A percentile compares a stretch with the other conserved stretches of the same genome.
Evolutionary conservation across 92 coral and sea anemone species (phyloP).

Genomic region (Zoanthus gigantus): DNA sequence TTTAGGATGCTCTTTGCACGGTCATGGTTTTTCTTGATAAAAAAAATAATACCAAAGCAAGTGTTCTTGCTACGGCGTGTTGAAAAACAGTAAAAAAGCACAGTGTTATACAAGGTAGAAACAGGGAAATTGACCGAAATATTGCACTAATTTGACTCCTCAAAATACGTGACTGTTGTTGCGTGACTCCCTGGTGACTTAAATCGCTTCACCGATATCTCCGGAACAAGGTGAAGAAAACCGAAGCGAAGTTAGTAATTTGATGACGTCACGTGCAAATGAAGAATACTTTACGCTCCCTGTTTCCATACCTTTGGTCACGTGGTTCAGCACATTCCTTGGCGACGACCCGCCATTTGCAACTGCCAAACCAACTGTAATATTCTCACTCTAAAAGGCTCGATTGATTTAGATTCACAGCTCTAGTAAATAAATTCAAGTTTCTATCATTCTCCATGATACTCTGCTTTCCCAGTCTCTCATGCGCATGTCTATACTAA

Average conservation of each 20-base stretch:
- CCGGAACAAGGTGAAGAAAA: slow-evolving; percentile 2
- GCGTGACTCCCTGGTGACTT: slow-evolving; percentile 8
- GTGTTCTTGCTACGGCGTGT: too few relatives aligned
- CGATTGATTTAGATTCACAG: too few relatives aligned
- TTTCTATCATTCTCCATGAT: background rate
- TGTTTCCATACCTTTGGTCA: slow-evolving; percentile 5
- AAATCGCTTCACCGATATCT: slow-evolving; percentile 5
- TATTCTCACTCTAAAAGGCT: background rate
- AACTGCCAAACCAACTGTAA: slow-evolving; percentile 5
- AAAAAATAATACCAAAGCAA: too few relatives aligned
- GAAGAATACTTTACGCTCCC: slow-evolving; percentile 6
- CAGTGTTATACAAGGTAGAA: background rate
- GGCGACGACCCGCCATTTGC: slow-evolving; percentile 9
- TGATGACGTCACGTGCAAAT: slow-evolving; percentile 6
- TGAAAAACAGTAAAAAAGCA: too few relatives aligned
- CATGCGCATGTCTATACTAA: background rate
- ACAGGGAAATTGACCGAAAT: slow-evolving; percentile 5
- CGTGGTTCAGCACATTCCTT: slow-evolving; percentile 6
- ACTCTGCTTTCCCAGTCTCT: background rate
- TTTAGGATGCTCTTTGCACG: too few relatives aligned
- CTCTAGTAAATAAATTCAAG: too few relatives aligned
- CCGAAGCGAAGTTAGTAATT: slow-evolving; percentile 1
- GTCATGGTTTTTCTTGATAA: too few relatives aligned
- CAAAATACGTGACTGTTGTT: slow-evolving; percentile 4
- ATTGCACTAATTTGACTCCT: slow-evolving; percentile 1